A percentile compares a stretch with the other conserved stretches of the same genome.
These are phyloP conservation scores for Corythornis leucogaster DNA, from an alignment of 2,797 vertebrate species.

Conservation along the genomic window DNA sequence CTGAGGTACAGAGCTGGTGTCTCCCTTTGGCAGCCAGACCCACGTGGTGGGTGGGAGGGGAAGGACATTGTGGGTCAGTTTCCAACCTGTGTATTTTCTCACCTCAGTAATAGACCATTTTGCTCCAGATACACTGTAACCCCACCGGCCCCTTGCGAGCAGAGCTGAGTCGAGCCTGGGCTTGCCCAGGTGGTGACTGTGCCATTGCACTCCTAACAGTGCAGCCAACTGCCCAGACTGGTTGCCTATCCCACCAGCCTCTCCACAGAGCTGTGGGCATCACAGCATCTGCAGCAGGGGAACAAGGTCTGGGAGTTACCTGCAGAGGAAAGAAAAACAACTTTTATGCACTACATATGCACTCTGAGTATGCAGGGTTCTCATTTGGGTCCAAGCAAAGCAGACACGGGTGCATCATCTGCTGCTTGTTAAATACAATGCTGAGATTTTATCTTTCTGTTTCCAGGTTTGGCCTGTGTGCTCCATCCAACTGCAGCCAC, in stretches of 20 bases:
- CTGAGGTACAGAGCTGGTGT: not conserved
- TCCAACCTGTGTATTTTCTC: not conserved
- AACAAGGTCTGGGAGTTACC: not conserved
- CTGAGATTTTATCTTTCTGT: not conserved
- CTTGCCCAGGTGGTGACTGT: rapidly evolving
- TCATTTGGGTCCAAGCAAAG: not conserved
- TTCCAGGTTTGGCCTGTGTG: not conserved
- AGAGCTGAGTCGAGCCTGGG: not conserved
- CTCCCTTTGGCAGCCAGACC: not conserved
- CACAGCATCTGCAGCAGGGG: rapidly evolving
- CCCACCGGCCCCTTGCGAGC: rapidly evolving
- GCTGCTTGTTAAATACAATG: not conserved
- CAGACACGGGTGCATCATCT: not conserved
- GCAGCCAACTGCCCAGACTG: rapidly evolving
- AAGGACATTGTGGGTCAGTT: not conserved
- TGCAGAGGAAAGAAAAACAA: not conserved
- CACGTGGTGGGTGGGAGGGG: not conserved
- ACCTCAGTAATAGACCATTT: not conserved
- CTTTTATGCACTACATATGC: not conserved
- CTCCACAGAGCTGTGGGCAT: not conserved
- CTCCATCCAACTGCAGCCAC: rapidly evolving
- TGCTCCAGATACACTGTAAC: not conserved
- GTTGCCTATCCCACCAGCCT: not conserved
- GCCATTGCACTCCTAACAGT: not conserved
- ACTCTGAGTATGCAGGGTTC: not conserved